A percentile compares a stretch with the other conserved stretches of the same genome.
Evolutionary conservation across 2,797 vertebrate species (phyloP).

Genomic region (Limnodromus scolopaceus): DNA sequence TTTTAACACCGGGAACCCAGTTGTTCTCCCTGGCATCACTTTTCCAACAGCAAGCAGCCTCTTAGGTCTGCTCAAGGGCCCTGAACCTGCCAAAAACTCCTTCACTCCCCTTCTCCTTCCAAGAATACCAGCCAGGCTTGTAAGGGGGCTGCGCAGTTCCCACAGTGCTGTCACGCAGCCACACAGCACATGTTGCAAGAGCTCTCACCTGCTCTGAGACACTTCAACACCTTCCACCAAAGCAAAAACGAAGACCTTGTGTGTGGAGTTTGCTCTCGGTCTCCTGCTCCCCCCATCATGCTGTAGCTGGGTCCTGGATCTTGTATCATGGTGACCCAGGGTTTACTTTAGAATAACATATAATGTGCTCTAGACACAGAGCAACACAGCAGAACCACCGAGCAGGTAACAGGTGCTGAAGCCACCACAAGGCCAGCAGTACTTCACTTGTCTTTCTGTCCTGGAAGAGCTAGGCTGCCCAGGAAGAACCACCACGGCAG

Average conservation of each 20-base stretch:
- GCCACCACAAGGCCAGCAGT: not conserved
- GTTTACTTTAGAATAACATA: not conserved
- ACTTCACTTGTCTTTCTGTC: not conserved
- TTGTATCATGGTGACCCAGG: not conserved
- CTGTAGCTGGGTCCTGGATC: not conserved
- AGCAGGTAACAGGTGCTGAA: not conserved
- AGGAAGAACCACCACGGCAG: not conserved
- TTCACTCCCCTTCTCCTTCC: not conserved
- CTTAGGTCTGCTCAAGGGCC: not conserved
- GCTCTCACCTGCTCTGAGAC: not conserved
- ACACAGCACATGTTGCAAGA: not conserved
- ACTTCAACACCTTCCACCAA: not conserved
- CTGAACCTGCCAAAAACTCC: not conserved
- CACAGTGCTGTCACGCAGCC: accelerated
- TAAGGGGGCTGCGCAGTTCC: not conserved
- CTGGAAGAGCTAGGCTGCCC: not conserved
- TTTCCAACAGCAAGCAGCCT: not conserved
- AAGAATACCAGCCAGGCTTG: not conserved
- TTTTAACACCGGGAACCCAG: not conserved
- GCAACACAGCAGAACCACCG: not conserved
- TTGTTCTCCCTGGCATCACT: not conserved
- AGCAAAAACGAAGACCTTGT: not conserved
- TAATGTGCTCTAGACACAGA: not conserved
- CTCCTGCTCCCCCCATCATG: not conserved
- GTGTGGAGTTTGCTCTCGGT: not conserved